These are phyloP conservation scores for Lutjanus campechanus DNA, from an alignment of 2,797 vertebrate species.

Conservation along the genomic window DNA sequence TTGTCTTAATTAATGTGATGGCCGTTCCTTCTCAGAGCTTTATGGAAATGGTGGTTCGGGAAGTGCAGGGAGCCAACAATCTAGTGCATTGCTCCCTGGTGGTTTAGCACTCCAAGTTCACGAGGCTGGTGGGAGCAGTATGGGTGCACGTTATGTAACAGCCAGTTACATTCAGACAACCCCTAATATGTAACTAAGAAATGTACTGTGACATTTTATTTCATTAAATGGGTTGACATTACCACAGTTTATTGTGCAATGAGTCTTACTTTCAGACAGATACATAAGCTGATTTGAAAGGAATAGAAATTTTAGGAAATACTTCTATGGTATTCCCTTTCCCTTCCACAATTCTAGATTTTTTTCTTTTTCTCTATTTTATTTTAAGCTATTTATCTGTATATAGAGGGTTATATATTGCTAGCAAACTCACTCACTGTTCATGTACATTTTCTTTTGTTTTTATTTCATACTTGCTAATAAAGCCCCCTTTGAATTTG, in stretches of 20 bases:
- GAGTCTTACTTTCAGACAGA: neutral
- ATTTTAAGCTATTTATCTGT: too few species aligned
- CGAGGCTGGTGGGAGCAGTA: constrained; percentile 32
- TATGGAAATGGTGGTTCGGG: constrained; percentile 45
- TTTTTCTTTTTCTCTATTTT: too few species aligned
- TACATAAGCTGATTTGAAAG: neutral
- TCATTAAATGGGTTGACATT: constrained; percentile 11
- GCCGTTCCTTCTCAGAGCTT: constrained; percentile 49
- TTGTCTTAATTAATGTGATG: constrained; percentile 68
- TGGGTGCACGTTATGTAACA: constrained; percentile 36
- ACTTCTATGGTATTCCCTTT: neutral
- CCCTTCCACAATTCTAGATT: too few species aligned
- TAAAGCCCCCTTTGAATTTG: too few species aligned
- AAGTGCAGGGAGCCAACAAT: constrained; percentile 30
- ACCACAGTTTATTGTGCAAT: neutral
- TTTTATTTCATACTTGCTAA: too few species aligned
- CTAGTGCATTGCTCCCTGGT: constrained; percentile 48
- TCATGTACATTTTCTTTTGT: too few species aligned
- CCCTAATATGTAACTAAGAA: constrained; percentile 31
- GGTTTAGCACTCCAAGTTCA: constrained; percentile 46
- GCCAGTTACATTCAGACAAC: constrained; percentile 24
- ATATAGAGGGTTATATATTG: too few species aligned
- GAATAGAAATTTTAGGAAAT: neutral
- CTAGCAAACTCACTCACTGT: too few species aligned
- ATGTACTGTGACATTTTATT: neutral